Conservation (phyloP, 1,140 invertebrate species). For the Ceratosolen solmsi region DNA sequence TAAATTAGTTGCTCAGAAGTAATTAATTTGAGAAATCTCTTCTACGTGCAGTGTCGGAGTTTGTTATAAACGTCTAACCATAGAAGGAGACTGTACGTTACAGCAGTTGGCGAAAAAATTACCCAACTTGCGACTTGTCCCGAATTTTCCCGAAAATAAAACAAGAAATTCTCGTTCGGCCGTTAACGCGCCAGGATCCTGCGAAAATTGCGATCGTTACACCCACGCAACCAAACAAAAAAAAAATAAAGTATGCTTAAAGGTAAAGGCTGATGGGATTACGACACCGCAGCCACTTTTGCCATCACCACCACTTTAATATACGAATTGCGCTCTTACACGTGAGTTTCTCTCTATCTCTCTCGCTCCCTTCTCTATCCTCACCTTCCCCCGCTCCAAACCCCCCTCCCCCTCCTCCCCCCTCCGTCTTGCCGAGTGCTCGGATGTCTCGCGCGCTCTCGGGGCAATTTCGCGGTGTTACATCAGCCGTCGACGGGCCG, state of each 20-base stretch:
- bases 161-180: not conserved
- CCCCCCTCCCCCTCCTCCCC: not conserved
- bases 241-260: not conserved
- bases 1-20: not conserved
- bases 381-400: not conserved
- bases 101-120: not conserved
- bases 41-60: not conserved
- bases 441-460: not conserved
- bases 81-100: not conserved
- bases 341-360: not conserved
- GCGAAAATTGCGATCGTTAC: not conserved
- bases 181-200: not conserved
- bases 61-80: not conserved
- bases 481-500: not conserved
- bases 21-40: not conserved
- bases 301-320: not conserved
- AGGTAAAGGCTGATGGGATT: not conserved
- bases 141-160: not conserved
- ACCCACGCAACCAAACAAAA: not conserved
- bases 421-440: not conserved
- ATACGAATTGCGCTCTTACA: slow-evolving; percentile 19
- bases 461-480: slow-evolving; percentile 36
- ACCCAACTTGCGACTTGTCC: not conserved
- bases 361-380: not conserved
- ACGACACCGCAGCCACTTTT: not conserved